Evolutionary conservation across 2,797 vertebrate species (phyloP).

Genomic region (Luscinia luscinia): DNA sequence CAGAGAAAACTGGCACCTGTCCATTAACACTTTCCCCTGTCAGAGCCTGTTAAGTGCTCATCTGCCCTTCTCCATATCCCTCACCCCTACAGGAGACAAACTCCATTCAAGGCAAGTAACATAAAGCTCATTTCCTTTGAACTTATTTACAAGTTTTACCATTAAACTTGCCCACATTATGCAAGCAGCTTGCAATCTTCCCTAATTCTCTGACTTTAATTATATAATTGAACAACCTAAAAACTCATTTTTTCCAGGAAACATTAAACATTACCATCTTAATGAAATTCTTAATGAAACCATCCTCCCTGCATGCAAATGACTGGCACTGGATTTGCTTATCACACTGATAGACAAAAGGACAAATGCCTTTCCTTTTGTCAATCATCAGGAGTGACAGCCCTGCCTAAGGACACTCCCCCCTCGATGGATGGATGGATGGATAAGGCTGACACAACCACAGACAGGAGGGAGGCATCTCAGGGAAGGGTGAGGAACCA

Average conservation of each 20-base stretch:
- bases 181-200: constrained; percentile 80
- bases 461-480: neutral
- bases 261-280: constrained; percentile 86
- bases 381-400: constrained; percentile 61
- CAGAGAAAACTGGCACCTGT: neutral
- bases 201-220: constrained; percentile 83
- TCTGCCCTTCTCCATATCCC: neutral
- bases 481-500: neutral
- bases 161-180: constrained; percentile 80
- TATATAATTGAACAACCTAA: constrained; percentile 82
- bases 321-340: constrained; percentile 72
- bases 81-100: constrained; percentile 1
- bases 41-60: neutral
- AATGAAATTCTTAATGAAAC: constrained; percentile 88
- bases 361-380: constrained; percentile 65
- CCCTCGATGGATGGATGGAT: neutral
- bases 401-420: neutral
- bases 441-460: neutral
- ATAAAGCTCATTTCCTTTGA: constrained; percentile 66
- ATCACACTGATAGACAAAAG: constrained; percentile 64
- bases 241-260: constrained; percentile 85
- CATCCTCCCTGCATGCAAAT: constrained; percentile 81
- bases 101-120: constrained; percentile 33
- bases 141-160: constrained; percentile 82
- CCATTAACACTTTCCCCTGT: neutral